Conservation (phyloP, 2,797 vertebrate genomes). For the Sternarchorhynchus goeldii region DNA sequence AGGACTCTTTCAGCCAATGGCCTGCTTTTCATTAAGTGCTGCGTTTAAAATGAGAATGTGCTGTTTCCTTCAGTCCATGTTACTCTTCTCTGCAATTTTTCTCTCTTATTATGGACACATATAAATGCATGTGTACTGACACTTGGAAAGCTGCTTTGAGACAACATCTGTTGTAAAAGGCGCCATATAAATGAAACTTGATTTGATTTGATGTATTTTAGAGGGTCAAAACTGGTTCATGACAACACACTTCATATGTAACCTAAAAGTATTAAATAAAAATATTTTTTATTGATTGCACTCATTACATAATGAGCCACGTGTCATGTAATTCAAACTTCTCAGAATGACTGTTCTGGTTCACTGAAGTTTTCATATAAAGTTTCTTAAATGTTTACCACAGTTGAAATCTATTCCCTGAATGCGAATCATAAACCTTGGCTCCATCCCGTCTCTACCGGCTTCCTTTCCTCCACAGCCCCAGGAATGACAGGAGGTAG, state of each 20-base stretch:
- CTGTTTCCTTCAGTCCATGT: not conserved
- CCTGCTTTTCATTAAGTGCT: constrained; percentile 44
- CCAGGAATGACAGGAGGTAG: not conserved
- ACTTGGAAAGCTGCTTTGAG: no score
- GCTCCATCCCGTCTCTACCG: no score
- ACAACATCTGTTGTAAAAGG: no score
- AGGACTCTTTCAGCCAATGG: constrained; percentile 63
- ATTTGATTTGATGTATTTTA: not conserved
- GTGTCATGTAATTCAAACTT: not conserved
- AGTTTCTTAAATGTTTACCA: not conserved
- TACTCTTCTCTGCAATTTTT: not conserved
- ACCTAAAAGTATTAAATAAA: no score
- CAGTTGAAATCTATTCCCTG: no score
- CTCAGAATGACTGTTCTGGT: not conserved
- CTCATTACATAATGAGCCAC: not conserved
- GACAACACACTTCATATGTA: no score
- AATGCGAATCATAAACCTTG: no score
- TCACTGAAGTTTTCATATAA: not conserved
- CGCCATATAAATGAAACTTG: no score
- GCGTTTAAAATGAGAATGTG: constrained; percentile 4
- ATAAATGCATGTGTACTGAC: not conserved
- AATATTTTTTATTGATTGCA: not conserved
- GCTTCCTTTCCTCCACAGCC: not conserved
- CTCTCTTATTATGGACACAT: not conserved
- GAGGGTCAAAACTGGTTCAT: not conserved